These are phyloP conservation scores for Turdus rufiventris DNA, from an alignment of 2,113 vertebrate genomes.

Conservation along the genomic window DNA sequence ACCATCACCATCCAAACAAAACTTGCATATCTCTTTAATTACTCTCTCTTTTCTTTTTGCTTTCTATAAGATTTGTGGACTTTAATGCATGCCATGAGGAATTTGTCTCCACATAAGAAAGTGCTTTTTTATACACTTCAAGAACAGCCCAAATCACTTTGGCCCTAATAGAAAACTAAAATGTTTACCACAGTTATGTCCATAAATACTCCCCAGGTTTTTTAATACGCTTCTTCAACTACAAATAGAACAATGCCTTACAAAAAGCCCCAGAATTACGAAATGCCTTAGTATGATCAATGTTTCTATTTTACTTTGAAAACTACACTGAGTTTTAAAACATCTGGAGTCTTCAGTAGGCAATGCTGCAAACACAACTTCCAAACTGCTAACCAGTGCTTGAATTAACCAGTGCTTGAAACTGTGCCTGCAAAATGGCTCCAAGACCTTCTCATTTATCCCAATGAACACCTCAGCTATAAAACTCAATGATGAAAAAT, in stretches of 20 bases:
- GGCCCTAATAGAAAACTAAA: neutral
- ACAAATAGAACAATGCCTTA: neutral
- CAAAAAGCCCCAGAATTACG: neutral
- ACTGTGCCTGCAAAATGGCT: neutral
- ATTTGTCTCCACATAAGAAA: conserved; percentile 2
- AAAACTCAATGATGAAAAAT: neutral
- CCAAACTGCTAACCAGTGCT: neutral
- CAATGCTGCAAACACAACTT: neutral
- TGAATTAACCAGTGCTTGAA: neutral
- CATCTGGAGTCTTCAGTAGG: neutral
- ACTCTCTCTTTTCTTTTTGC: neutral
- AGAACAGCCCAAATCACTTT: neutral
- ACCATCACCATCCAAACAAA: conserved; percentile 62
- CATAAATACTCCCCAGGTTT: neutral
- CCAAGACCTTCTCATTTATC: neutral
- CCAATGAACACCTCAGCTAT: neutral
- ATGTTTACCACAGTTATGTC: neutral
- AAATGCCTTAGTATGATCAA: neutral
- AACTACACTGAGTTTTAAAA: neutral
- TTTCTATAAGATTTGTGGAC: neutral
- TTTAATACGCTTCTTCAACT: neutral
- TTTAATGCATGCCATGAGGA: neutral
- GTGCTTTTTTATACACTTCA: neutral
- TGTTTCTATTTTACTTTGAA: neutral
- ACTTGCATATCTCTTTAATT: conserved; percentile 46